Base-by-base conservation (phyloP, 2,888 invertebrate genomes). In the Euproctis similis region DNA sequence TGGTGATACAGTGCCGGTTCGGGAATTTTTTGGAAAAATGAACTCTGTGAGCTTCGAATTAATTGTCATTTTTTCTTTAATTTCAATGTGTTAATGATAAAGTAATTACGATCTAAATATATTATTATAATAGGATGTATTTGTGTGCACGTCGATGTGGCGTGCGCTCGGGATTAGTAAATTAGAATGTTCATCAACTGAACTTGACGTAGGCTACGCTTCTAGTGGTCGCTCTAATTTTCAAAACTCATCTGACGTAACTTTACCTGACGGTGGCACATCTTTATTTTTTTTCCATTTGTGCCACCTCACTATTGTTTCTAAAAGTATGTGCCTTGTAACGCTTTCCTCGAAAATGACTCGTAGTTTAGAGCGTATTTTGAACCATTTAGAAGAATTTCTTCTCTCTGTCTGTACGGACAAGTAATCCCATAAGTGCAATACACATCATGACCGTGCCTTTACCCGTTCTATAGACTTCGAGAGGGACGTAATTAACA, bases 311-410 rank as follows among this genome's bases (percentile, higher is more conserved):
- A 71, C 71, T 78, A 72, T 78, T 73, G 53, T 80, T 84, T 82
- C 80, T 82, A 82, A 81, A 82, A 81, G 77, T 81, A 82, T 82
- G 84, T 84, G 84, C 84, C 84, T 84, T 84, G 82, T 68, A 72
- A 80, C 67, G 82, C 82, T 84, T 82, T 81, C 68, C 78, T 80
- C 71, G 72, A 78, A n/a, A 71, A 76, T 65, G 72, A 74, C 69
- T 71, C 62, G 72, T 81, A 82, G 80, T 64, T 71, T 78, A 80
- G 77, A 74, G 69, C 75, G 71, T 76, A 68, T 80, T 80, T 82
- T 77, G 76, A 78, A 69, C 74, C 76, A 73, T 80, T 81, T 76
- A 78, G 76, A 67, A 69, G 66, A 71, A 72, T 71, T 72, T 76
- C 74, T 73, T 75, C 75, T 78, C 74, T 73, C 70, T 74, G 75